A percentile compares a stretch with the other conserved stretches of the same genome.
Evolutionary conservation across 92 coral and sea anemone genomes (phyloP).

Genomic region (Desmophyllum pertusum): DNA sequence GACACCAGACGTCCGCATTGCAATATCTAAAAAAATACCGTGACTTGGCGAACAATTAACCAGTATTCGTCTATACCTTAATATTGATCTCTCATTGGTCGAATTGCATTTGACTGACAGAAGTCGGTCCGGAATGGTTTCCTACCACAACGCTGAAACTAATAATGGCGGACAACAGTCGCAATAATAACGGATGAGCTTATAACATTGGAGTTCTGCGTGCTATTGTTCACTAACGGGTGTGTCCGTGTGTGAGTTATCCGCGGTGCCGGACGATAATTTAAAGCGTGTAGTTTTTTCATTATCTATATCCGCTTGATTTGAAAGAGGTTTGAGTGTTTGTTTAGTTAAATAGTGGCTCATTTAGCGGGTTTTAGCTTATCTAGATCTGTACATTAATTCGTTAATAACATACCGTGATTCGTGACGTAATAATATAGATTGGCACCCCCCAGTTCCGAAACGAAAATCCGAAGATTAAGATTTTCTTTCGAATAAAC

Average conservation of each 20-base stretch:
- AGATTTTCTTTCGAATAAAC: background rate
- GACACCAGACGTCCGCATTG: slow-evolving; percentile 22
- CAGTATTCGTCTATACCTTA: slow-evolving; percentile 24
- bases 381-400: background rate
- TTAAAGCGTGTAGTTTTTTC: slow-evolving; percentile 15
- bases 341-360: slow-evolving; percentile 46
- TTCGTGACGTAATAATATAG: too few species aligned
- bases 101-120: background rate
- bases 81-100: slow-evolving; percentile 33
- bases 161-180: background rate
- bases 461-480: background rate
- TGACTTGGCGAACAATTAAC: slow-evolving; percentile 27
- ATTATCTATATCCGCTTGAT: slow-evolving; percentile 26
- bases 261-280: background rate
- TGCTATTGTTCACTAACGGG: background rate
- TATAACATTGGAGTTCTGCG: background rate
- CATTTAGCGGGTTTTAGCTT: slow-evolving; percentile 17
- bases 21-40: slow-evolving; percentile 35
- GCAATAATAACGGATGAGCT: slow-evolving; percentile 2
- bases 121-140: background rate
- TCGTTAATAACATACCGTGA: slow-evolving; percentile 5
- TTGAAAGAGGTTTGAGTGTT: slow-evolving; percentile 40
- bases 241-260: slow-evolving; percentile 9
- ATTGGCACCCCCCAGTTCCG: too few species aligned
- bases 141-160: background rate